Evolutionary conservation across 1,140 invertebrate genomes (phyloP), one percentile per base, ranked within the genome.

Genomic region (Macrobrachium rosenbergii): DNA sequence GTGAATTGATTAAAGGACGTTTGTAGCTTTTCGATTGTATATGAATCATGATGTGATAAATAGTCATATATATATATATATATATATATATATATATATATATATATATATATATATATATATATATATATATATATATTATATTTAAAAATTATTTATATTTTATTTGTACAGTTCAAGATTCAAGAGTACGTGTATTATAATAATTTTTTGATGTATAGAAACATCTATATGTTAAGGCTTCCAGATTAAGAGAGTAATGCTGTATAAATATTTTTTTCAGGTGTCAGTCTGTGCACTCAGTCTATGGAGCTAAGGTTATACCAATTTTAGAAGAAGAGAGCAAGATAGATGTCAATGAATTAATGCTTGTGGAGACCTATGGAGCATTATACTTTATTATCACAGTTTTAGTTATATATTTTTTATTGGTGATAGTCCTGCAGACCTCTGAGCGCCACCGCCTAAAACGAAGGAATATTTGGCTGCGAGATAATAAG

Each of bases 331-430:
- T 89, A 67, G 75, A 59, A 28, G 79, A 83, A 45, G 86, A 89
- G 58, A 85, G 81, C 72, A 88, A 83, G 21, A 60, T 88, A 63
- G 78, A 81, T n/a, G 89, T 89, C 14, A 89, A 89, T 63, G 86
- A 89, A 23, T 77, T 89, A 6, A 88, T 89, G 89, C 60, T 89
- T 6, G 72, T 81, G 52, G 73, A 83, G 45, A 87, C 89, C 5
- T 89, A 82, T 73, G 43, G 83, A 43, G 89, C 89, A 5, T 69
- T 88, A 2, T 89, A 89, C 63, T 89, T 89, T 79, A 79, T 89
- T 21, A 11, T 89, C 16, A 19, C 72, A 14, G 58, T 85, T 43
- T 37, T 88, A 16, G 62, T 88, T 5, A 16, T 85, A 10, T 89
- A 89, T 45, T 62, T 88, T 8, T 23, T 89, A 10, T 69, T 89